Evolutionary conservation across 2,888 invertebrate species (phyloP), one percentile per base, ranked within the genome.

Genomic region (Danaus chrysippus): DNA sequence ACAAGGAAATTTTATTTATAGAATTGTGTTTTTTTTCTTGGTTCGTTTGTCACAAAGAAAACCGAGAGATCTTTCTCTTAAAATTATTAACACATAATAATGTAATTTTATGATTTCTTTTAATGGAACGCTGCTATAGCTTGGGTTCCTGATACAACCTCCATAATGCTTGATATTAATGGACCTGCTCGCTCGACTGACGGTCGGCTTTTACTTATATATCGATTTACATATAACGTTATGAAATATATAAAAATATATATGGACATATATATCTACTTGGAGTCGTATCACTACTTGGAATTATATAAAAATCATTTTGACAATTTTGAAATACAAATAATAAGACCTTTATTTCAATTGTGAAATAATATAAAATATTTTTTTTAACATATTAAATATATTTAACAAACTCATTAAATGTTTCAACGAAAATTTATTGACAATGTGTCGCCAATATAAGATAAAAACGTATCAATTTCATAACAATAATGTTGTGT

Each of bases 81-180:
- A 86, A 89, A 87, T 87, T 90, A 89, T 89, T 89, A 88, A 90
- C 90, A 91, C 89, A 88, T 91, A 89, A 90, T 91, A 88, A 88
- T 86, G 86, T 84, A 82, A 86, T 86, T 91, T 90, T 90, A 91
- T 87, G 83, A 80, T 80, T 86, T 82, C 86, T 87, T 86, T 87
- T 90, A 89, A 90, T 89, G 88, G 86, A 87, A 87, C 82, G 77
- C 76, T 68, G 76, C 79, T 78, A 78, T 77, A 78, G 76, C 76
- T 74, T 78, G 81, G 81, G 84, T 71, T 76, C 78, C 77, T 82
- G 84, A 86, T 84, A 85, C 74, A 77, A 79, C 83, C 78, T 75
- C 79, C 80, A 87, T 89, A 87, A 87, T 79, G 81, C 81, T 76
- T 79, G 77, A 80, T 82, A 81, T 84, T 90, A 90, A 90, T 89